Evolutionary conservation across 2,113 vertebrate species (phyloP).

Genomic region (Stigmatopora argus): DNA sequence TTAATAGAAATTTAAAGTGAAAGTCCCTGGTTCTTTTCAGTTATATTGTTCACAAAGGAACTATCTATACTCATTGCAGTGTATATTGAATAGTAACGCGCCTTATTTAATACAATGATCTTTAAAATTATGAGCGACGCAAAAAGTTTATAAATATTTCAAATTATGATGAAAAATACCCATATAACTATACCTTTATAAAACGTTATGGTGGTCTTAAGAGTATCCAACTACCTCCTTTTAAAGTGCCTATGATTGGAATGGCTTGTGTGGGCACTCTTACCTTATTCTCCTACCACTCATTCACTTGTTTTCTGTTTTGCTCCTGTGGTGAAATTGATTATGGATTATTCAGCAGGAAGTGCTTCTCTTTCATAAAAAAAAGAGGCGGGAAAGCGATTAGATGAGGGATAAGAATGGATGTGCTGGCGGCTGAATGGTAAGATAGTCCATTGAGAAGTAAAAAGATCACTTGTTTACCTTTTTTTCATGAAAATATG

Average conservation of each 20-base stretch:
- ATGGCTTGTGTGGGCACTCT: neutral
- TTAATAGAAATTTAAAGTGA: too few relatives aligned
- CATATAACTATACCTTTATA: too few relatives aligned
- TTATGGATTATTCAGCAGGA: constrained; percentile 71
- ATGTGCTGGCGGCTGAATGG: constrained; percentile 17
- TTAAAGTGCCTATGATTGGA: neutral
- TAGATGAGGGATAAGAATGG: constrained; percentile 51
- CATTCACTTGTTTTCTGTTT: constrained; percentile 61
- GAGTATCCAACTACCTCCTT: neutral
- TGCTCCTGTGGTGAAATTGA: constrained; percentile 60
- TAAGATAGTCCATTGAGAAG: constrained; percentile 71
- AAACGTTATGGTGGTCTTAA: neutral
- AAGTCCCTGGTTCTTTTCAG: too few relatives aligned
- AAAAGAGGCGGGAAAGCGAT: constrained; percentile 41
- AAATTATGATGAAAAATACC: too few relatives aligned
- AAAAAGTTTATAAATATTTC: too few relatives aligned
- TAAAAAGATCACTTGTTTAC: constrained; percentile 47
- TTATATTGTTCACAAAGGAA: too few relatives aligned
- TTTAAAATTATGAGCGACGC: too few relatives aligned
- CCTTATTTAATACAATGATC: too few relatives aligned
- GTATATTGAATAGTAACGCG: too few relatives aligned
- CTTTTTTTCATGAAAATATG: constrained; percentile 51
- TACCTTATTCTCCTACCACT: neutral
- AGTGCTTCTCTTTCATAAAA: constrained; percentile 69
- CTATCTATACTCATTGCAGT: too few relatives aligned